Percentiles rank a stretch among this genome's conserved stretches.
Evolutionary conservation across 2,797 vertebrate genomes (phyloP).

Genomic region (Chaenodraco wilsoni): DNA sequence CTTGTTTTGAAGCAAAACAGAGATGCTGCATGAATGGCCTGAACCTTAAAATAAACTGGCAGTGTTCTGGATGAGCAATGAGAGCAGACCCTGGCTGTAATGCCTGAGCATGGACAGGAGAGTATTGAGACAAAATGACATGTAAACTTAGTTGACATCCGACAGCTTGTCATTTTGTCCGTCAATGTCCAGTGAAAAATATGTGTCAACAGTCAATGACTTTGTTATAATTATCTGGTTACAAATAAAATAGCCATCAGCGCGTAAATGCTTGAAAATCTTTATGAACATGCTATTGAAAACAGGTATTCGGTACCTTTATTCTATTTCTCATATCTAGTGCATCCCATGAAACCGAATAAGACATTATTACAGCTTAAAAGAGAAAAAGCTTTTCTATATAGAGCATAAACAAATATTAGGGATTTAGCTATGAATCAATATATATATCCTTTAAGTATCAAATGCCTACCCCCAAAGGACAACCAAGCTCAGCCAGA

Average conservation of each 20-base stretch:
- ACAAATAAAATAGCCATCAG: not conserved
- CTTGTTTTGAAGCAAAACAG: conserved; percentile 56
- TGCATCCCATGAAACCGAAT: not conserved
- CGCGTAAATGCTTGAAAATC: not conserved
- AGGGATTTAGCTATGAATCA: not conserved
- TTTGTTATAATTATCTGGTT: not conserved
- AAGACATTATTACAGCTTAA: not conserved
- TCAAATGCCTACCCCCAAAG: not conserved
- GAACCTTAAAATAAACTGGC: conserved; percentile 64
- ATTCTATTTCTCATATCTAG: not conserved
- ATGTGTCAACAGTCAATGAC: not conserved
- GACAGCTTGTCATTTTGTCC: conserved; percentile 26
- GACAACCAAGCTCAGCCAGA: not conserved
- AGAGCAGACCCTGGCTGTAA: conserved; percentile 5
- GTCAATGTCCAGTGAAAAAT: conserved; percentile 14
- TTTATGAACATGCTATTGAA: not conserved
- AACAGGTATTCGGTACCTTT: not conserved
- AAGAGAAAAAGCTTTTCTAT: not conserved
- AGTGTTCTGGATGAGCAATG: conserved; percentile 43
- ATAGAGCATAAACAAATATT: not conserved
- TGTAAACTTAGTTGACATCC: conserved; percentile 39
- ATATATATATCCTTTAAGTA: not conserved
- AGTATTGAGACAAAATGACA: conserved; percentile 20
- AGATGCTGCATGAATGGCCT: conserved; percentile 45
- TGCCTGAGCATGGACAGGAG: not conserved